Evolutionary conservation across 2,888 invertebrate species (phyloP).

Genomic region (Ligdia adustata): DNA sequence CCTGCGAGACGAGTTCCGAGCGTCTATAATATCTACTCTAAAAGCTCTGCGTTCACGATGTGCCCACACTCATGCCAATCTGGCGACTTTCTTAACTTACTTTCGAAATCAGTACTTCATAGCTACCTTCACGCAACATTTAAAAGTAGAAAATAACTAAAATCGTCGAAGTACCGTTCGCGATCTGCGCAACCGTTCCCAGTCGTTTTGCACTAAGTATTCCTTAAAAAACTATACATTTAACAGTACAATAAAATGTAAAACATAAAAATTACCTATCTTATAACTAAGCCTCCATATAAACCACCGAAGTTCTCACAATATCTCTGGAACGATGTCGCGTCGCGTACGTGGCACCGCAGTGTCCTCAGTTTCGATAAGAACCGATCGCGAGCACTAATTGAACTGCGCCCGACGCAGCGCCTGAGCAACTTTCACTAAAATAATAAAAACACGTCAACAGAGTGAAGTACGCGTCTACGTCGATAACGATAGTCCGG

Average conservation of each 20-base stretch:
- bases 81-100: constrained; percentile 34
- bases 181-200: constrained; percentile 75
- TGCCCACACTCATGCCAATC: constrained; percentile 32
- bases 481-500: constrained; percentile 60
- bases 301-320: constrained; percentile 61
- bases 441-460: constrained; percentile 77
- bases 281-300: constrained; percentile 71
- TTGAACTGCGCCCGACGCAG: constrained; percentile 78
- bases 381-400: constrained; percentile 75
- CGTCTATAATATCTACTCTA: no score
- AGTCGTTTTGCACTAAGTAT: constrained; percentile 78
- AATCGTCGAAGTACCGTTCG: constrained; percentile 43
- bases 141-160: constrained; percentile 42
- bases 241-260: constrained; percentile 74
- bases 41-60: constrained; percentile 40
- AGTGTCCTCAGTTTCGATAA: constrained; percentile 67
- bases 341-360: constrained; percentile 54
- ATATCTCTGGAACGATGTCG: constrained; percentile 47
- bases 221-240: constrained; percentile 70
- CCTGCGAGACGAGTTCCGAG: constrained; percentile 21
- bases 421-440: constrained; percentile 83
- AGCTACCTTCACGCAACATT: constrained; percentile 46
- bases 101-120: constrained; percentile 43
- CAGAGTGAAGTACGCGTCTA: constrained; percentile 78
- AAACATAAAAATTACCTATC: constrained; percentile 75